Base-by-base conservation (phyloP, 2,113 vertebrate genomes). In the Megaceryle torquata region DNA sequence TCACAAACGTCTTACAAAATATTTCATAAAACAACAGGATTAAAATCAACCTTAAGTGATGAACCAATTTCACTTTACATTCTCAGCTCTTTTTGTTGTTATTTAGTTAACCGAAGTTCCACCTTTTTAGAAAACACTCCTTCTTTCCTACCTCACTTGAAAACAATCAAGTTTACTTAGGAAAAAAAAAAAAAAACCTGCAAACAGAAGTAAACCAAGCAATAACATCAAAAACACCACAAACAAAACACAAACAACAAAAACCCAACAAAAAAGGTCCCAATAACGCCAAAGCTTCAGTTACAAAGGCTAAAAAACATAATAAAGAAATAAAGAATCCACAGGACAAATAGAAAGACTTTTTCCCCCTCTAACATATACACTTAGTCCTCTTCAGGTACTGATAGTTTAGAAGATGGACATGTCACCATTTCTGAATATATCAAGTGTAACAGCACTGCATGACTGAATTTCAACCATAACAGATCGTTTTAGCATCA, bases 21-120 rank as follows among this genome's bases (percentile, higher is more conserved):
- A 76, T 53, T 76, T 60, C 28, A 71, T 3, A 78, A 33, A 20
- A 86, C 91, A 71, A 2, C 5, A 75, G 43, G 39, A 84, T 29
- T 84, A 48, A 54, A 60, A 71, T n/a, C 39, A 87, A 18, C 28
- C 59, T 63, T 9, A 54, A 50, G 5, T 4, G 15, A 67, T 21
- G 17, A 81, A 77, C 3, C 31, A 53, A 9, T 21, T 37, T 91
- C 51, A 81, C 21, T 35, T 63, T 37, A n/a, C 78, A 43, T 69
- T 74, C 37, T 68, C 43, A 51, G 56, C 6, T 77, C 28, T 41
- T 84, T 74, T 29, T 24, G 5, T 17, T 74, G 31, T 78, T 74
- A 50, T 1, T 54, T 18, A 25, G 48, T 61, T 86, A 75, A 75
- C 5, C 0, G 0, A 57, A 56, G 54, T 43, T 75, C 21, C 9